phyloP scores from a whole-genome alignment of 2,888 invertebrate genomes.

The Ctenicera cuprea region DNA sequence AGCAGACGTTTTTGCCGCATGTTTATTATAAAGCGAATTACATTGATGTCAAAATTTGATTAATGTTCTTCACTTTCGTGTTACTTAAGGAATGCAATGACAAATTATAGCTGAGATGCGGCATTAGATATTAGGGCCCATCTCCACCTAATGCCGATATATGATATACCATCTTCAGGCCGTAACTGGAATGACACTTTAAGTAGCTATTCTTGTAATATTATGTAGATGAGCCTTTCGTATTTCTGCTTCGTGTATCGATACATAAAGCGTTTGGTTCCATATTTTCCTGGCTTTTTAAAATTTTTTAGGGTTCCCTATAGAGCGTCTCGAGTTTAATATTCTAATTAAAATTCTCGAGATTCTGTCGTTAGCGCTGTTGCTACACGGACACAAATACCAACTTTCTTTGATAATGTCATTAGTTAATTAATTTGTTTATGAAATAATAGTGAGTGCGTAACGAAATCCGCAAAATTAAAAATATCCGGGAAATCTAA shows the following conservation, averaged over 20 bases:
- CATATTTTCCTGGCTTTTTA: not conserved
- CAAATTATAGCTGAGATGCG: slow-evolving; percentile 64
- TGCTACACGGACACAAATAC: not conserved
- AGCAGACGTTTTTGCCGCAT: slow-evolving; percentile 46
- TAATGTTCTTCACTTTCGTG: slow-evolving; percentile 61
- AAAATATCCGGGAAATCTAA: slow-evolving; percentile 15
- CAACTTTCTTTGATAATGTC: slow-evolving; percentile 8
- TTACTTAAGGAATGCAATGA: slow-evolving; percentile 65
- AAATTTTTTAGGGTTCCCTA: not conserved
- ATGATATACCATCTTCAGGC: slow-evolving; percentile 44
- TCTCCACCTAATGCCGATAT: slow-evolving; percentile 47
- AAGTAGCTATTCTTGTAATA: slow-evolving; percentile 52
- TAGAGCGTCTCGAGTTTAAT: not conserved
- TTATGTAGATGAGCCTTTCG: slow-evolving; percentile 44
- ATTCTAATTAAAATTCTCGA: slow-evolving; percentile 16
- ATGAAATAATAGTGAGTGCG: not conserved
- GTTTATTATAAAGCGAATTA: slow-evolving; percentile 52
- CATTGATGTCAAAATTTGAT: slow-evolving; percentile 61
- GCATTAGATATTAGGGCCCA: slow-evolving; percentile 61
- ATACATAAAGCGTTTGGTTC: slow-evolving; percentile 12
- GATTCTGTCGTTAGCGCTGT: not conserved
- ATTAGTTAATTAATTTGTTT: slow-evolving; percentile 7
- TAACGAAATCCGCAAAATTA: slow-evolving; percentile 22
- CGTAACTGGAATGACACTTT: slow-evolving; percentile 45
- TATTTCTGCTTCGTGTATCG: slow-evolving; percentile 20